Conservation (phyloP, 2,797 vertebrate species). For the Cynodonichthys magdalenae region DNA sequence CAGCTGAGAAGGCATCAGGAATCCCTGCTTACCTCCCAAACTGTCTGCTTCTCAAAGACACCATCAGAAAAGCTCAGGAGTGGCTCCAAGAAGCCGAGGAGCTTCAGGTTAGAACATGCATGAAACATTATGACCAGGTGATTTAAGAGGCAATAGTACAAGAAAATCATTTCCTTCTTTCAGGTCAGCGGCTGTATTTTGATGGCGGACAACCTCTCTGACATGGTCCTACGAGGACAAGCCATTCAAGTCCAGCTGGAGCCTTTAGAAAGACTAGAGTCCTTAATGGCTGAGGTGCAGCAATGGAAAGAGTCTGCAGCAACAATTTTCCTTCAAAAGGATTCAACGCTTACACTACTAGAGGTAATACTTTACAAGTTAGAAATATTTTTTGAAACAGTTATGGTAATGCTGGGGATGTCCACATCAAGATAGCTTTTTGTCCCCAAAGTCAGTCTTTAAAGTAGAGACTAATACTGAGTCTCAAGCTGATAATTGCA, state of each 20-base stretch:
- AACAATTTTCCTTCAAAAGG: conserved; percentile 86
- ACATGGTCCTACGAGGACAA: conserved; percentile 88
- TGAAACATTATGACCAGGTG: background rate
- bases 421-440: too few relatives aligned
- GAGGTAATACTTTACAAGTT: conserved; percentile 78
- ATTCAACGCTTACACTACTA: conserved; percentile 85
- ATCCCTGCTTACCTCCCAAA: conserved; percentile 91
- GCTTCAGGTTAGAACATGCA: conserved; percentile 84
- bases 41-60: conserved; percentile 87
- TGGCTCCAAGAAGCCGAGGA: conserved; percentile 93
- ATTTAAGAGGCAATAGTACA: background rate
- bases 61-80: conserved; percentile 87
- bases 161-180: conserved; percentile 2
- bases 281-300: conserved; percentile 87
- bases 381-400: background rate
- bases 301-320: conserved; percentile 91
- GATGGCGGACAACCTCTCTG: conserved; percentile 83
- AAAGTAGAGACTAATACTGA: too few relatives aligned
- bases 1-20: conserved; percentile 86
- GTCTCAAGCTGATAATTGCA: too few relatives aligned
- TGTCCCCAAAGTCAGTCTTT: too few relatives aligned
- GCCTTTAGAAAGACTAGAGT: conserved; percentile 87
- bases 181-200: conserved; percentile 85
- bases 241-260: conserved; percentile 91
- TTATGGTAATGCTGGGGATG: background rate